Base-by-base conservation (phyloP, 2,888 invertebrate genomes). In the Thelaira solivaga region DNA sequence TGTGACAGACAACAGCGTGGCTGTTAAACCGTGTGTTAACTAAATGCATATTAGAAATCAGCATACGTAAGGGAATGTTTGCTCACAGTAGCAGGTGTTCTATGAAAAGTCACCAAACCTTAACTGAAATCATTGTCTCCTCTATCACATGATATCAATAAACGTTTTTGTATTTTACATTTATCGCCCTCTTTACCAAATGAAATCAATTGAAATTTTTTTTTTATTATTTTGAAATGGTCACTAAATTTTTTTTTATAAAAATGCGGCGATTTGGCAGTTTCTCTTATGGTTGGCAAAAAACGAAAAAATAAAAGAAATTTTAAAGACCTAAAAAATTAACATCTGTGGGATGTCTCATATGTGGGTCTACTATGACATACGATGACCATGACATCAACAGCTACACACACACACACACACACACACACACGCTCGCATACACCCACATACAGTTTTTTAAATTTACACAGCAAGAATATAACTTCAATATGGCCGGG, bases 261-360 rank as follows among this genome's bases (percentile, higher is more conserved):
- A 18, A 18, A 18, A 41, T 41, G 7, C 0, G 2, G 7, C 7
- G 18, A 7, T 18, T 39, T 13, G 8, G 7, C 7, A 22, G 45
- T 0, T 61, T 69, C 59, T 20, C 55, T 13, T 16, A n/a, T 2
- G 0, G n/a, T 26, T 24, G n/a, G 4, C 11, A 8, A 20, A 13
- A 4, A 43, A 26, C 2, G 1, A 22, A 41, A 41, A 59, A 59
- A 26, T 11, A 18, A 22, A 51, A 59, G 41, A 47, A 16, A 53
- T 26, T 1, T 16, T 26, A 24, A 51, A 64, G 39, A 64, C 55
- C 45, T 72, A 67, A 72, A 65, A 72, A 73, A 64, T 45, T 65
- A 74, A 65, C 68, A 73, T 57, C 53, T 74, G 68, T 74, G 73
- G 74, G 45, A 74, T 65, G 64, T 78, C 62, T 61, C 74, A 74